Conservation (phyloP, 2,113 vertebrate species). For the Melanostigma gelatinosum region DNA sequence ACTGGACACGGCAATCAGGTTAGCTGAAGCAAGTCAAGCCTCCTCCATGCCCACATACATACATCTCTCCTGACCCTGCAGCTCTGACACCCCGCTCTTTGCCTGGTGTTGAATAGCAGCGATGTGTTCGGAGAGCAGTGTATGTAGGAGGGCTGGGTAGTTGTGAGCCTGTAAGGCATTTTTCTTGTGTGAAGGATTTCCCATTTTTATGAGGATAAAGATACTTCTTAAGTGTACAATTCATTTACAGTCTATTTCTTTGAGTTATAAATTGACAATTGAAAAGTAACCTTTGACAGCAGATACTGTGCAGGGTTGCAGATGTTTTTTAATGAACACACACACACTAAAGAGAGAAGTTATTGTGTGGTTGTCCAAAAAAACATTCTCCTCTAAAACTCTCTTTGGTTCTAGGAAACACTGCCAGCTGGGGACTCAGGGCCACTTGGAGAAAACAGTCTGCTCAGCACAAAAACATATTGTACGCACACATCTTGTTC, state of each 20-base stretch:
- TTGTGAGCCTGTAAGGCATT: slow-evolving; percentile 11
- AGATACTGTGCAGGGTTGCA: slow-evolving; percentile 13
- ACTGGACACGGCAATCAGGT: slow-evolving; percentile 70
- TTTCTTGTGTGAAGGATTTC: slow-evolving; percentile 9
- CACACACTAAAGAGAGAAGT: background rate
- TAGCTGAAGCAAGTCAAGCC: slow-evolving; percentile 49
- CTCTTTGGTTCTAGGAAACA: slow-evolving; percentile 34
- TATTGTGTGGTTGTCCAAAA: slow-evolving; percentile 6
- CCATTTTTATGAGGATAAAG: background rate
- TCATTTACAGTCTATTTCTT: background rate
- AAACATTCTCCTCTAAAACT: background rate
- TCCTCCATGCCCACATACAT: slow-evolving; percentile 18
- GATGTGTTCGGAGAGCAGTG: slow-evolving; percentile 20
- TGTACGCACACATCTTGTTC: slow-evolving; percentile 20
- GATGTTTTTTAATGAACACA: slow-evolving; percentile 26
- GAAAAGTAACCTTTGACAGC: background rate
- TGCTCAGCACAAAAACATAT: slow-evolving; percentile 33
- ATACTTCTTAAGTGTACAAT: background rate
- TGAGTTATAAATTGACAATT: background rate
- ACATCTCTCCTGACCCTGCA: slow-evolving; percentile 42
- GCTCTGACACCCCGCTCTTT: slow-evolving; percentile 25
- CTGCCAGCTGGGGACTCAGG: slow-evolving; percentile 26
- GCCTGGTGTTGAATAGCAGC: slow-evolving; percentile 23
- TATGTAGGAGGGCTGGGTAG: slow-evolving; percentile 12
- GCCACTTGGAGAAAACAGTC: slow-evolving; percentile 45